phyloP scores from a whole-genome alignment of 2,888 invertebrate species.

The Drosophila borborema region DNA sequence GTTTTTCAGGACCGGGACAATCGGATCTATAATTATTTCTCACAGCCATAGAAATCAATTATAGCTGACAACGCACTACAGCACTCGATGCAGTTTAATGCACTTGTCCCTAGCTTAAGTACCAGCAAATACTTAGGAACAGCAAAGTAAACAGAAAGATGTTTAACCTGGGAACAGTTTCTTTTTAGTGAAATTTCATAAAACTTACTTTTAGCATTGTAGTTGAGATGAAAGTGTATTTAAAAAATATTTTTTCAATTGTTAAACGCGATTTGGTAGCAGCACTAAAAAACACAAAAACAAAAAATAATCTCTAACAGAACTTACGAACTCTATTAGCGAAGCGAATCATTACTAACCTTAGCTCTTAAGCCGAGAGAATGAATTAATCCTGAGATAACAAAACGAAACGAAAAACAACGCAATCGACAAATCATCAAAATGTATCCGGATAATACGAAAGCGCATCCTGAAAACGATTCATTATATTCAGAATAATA shows the following conservation, averaged over 20 bases:
- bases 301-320: conserved; percentile 38
- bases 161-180: conserved; percentile 53
- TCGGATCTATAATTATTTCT: conserved; percentile 87
- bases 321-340: conserved; percentile 61
- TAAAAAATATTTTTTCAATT: conserved; percentile 35
- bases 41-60: conserved; percentile 85
- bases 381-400: conserved; percentile 62
- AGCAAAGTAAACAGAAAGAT: conserved; percentile 44
- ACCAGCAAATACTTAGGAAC: conserved; percentile 64
- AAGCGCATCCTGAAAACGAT: conserved; percentile 72
- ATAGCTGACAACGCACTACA: conserved; percentile 70
- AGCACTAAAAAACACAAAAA: conserved; percentile 58
- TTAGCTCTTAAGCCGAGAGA: conserved; percentile 55
- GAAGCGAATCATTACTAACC: conserved; percentile 76
- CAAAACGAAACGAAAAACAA: conserved; percentile 70
- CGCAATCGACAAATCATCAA: conserved; percentile 58
- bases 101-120: conserved; percentile 67
- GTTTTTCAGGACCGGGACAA: conserved; percentile 88
- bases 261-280: conserved; percentile 78
- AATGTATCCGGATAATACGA: conserved; percentile 77
- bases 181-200: conserved; percentile 70
- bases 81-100: conserved; percentile 46
- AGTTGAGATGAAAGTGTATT: conserved; percentile 47
- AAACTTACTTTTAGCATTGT: conserved; percentile 58
- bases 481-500: conserved; percentile 26